These are phyloP conservation scores for Teleopsis dalmanni DNA, from an alignment of 1,140 invertebrate genomes.

Conservation along the genomic window DNA sequence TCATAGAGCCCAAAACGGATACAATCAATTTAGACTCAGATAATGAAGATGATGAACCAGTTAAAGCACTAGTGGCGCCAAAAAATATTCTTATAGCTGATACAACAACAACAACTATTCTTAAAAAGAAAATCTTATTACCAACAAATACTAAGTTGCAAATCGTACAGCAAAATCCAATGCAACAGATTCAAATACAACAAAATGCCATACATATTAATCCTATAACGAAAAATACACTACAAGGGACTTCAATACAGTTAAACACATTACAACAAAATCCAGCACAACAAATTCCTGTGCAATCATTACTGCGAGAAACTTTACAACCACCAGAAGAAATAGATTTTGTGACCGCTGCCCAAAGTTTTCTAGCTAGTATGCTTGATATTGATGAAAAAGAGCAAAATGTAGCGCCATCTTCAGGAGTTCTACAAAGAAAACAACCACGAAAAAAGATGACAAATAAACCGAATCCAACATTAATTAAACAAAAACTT, in stretches of 20 bases:
- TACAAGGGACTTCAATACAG: not conserved
- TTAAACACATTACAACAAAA: not conserved
- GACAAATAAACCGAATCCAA: slow-evolving; percentile 39
- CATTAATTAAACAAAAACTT: slow-evolving; percentile 22
- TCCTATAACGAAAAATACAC: not conserved
- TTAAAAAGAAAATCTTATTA: not conserved
- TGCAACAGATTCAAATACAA: not conserved
- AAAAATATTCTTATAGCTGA: not conserved
- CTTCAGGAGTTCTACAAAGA: slow-evolving; percentile 15
- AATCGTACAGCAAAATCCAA: not conserved
- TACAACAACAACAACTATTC: not conserved
- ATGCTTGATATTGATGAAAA: slow-evolving; percentile 36
- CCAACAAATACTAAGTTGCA: not conserved
- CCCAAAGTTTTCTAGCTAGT: slow-evolving; percentile 34
- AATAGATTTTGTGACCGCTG: slow-evolving; percentile 28
- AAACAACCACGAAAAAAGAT: slow-evolving; percentile 41
- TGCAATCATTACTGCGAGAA: not conserved
- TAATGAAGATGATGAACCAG: slow-evolving; percentile 30
- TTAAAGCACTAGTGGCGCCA: slow-evolving; percentile 9
- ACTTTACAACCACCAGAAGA: not conserved
- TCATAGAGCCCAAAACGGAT: slow-evolving; percentile 41
- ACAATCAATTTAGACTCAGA: slow-evolving; percentile 42
- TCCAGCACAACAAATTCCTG: not conserved
- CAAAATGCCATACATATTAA: not conserved
- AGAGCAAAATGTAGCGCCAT: slow-evolving; percentile 7